A percentile compares a stretch with the other conserved stretches of the same genome.
Conservation (phyloP, 2,113 vertebrate genomes). For the Eulacestoma nigropectus region DNA sequence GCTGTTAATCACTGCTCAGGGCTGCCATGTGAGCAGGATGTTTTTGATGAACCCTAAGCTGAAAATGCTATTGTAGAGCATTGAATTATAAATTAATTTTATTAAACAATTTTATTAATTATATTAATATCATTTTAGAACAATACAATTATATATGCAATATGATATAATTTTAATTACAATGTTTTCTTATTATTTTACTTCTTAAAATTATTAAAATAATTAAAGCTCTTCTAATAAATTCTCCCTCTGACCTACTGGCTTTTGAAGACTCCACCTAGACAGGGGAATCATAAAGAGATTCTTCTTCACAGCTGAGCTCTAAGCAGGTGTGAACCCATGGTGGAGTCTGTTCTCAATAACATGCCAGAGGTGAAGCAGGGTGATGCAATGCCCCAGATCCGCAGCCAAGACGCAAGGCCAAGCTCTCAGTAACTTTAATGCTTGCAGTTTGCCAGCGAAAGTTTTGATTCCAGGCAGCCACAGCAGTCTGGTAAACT, state of each 20-base stretch:
- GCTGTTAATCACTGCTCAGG: neutral
- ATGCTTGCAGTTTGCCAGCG: neutral
- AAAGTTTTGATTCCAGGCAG: neutral
- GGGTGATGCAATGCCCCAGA: neutral
- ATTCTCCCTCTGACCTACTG: neutral
- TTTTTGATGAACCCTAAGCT: neutral
- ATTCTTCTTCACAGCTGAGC: neutral
- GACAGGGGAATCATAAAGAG: neutral
- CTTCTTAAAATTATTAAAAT: neutral
- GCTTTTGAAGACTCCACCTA: neutral
- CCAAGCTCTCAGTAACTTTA: neutral
- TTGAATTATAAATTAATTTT: neutral
- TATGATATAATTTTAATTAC: neutral
- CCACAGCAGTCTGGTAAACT: neutral
- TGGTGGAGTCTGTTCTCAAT: neutral
- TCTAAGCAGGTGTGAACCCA: neutral
- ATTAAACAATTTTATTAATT: neutral
- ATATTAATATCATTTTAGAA: neutral
- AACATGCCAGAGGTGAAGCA: neutral
- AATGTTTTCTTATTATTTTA: neutral
- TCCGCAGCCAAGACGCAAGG: neutral
- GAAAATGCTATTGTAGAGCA: neutral
- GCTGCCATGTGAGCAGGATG: neutral
- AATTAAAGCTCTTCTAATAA: slow-evolving; percentile 15
- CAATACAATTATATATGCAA: neutral